Base-by-base conservation (phyloP, 2,797 vertebrate species). In the Somateria mollissima region DNA sequence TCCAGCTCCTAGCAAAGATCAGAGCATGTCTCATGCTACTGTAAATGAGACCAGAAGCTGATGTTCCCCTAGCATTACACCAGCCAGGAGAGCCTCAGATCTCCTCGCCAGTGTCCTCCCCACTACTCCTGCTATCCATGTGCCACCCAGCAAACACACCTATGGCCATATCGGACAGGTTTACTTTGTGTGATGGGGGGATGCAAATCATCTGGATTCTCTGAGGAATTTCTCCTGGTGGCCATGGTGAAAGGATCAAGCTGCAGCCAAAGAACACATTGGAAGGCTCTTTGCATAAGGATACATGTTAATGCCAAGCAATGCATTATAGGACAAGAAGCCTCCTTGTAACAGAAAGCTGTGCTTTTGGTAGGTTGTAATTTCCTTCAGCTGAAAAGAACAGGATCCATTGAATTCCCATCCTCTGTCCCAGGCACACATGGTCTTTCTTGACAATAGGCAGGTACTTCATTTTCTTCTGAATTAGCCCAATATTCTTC, bases 121-220 rank as follows among this genome's bases (percentile, higher is more conserved):
- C 15, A 1, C n/a, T 32, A 5, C 19, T 76, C 25, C 60, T 39
- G 2, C 54, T 78, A 51, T 43, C 72, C 14, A 0, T 4, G 11
- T 57, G 32, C 66, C 62, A 51, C 16, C 3, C 51, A 37, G 25
- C 4, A 4, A 37, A 39, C 7, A 1, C 14, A 67, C 43, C 58
- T 37, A 1, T 74, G 49, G 36, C 66, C 7, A 0, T 37, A 41
- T 18, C 39, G 47, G 36, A 45, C 47, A 45, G 56, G 12, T 36
- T 49, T 81, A 41, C 21, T 86, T 70, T 47, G 8, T 0, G 0
- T 70, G 32, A 36, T 1, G 5, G 43, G 37, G 51, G 16, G 28
- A 43, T 36, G 60, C 16, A 60, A 56, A 62, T 41, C 28, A 64
- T 9, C 56, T 82, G 60, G 47, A 49, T 84, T 78, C 36, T 86